phyloP scores from a whole-genome alignment of 2,888 invertebrate species.

The Cantharis rufa region DNA sequence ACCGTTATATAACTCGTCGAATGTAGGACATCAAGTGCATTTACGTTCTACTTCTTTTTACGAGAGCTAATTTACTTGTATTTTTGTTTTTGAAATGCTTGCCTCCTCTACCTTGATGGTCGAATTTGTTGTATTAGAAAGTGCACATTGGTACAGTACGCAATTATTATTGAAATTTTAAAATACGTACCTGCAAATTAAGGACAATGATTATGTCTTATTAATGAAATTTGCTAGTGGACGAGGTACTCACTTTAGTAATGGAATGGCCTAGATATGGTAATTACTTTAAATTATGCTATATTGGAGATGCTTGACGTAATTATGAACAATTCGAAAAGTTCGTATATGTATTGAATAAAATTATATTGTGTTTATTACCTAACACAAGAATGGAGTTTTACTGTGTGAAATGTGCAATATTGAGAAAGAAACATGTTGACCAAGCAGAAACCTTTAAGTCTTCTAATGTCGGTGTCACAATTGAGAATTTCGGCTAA shows the following conservation, averaged over 20 bases:
- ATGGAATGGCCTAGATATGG: neutral
- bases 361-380: neutral
- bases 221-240: neutral
- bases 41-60: slow-evolving; percentile 33
- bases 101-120: neutral
- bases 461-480: neutral
- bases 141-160: neutral
- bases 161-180: neutral
- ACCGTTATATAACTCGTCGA: slow-evolving; percentile 30
- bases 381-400: neutral
- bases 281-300: neutral
- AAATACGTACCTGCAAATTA: neutral
- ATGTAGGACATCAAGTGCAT: slow-evolving; percentile 37
- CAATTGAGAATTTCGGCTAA: neutral
- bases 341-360: neutral
- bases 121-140: neutral
- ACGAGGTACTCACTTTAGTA: neutral
- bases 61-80: neutral
- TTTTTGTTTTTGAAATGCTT: neutral
- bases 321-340: neutral
- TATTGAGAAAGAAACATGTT: neutral
- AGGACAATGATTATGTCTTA: neutral
- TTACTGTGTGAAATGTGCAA: neutral
- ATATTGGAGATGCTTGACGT: neutral
- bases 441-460: neutral